A percentile compares a stretch with the other conserved stretches of the same genome.
phyloP scores from a whole-genome alignment of 2,888 invertebrate species.

The Drosophila borborema region DNA sequence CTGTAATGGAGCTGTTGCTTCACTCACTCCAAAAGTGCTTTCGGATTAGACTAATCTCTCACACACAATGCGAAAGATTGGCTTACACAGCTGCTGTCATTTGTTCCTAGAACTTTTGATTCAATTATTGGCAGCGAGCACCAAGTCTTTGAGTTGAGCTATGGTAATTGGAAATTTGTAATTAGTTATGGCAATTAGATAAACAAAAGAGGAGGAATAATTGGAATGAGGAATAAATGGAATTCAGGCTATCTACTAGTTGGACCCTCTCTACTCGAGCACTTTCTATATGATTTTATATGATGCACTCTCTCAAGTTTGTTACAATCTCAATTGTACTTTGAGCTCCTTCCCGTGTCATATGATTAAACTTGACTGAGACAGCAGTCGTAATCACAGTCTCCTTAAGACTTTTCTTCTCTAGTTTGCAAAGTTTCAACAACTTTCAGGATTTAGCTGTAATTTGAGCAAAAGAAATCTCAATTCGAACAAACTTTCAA shows the following conservation, averaged over 20 bases:
- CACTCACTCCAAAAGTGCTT: neutral
- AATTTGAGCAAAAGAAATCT: neutral
- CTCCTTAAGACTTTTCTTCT: neutral
- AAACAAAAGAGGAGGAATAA: no score
- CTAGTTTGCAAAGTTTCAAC: neutral
- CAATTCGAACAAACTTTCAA: neutral
- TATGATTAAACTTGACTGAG: neutral
- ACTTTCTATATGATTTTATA: no score
- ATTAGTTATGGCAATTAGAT: no score
- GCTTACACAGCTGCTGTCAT: neutral
- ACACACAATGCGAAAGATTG: neutral
- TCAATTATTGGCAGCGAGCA: neutral
- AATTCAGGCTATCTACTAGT: no score
- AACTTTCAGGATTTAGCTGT: neutral
- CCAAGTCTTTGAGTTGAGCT: neutral
- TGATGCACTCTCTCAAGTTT: no score
- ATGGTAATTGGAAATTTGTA: neutral
- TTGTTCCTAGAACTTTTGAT: neutral
- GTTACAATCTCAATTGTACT: no score
- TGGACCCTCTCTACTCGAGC: no score
- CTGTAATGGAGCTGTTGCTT: neutral
- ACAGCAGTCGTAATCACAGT: neutral
- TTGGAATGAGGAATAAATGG: no score
- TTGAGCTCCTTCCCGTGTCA: no score
- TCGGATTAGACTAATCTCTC: neutral